Evolutionary conservation across 2,888 invertebrate genomes (phyloP).

Genomic region (Thymelicus acteon): DNA sequence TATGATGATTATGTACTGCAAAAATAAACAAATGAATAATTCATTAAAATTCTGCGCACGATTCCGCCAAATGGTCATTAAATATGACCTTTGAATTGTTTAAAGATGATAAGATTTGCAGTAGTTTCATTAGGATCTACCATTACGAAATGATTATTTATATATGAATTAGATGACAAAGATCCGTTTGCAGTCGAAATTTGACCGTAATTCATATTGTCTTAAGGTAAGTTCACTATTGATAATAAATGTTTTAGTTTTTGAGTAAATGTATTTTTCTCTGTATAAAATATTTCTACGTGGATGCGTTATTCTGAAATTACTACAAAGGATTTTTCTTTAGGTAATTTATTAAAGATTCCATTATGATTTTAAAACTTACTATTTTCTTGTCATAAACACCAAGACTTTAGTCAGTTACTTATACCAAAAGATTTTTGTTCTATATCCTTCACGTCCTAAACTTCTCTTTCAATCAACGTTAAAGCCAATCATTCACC

Average conservation of each 20-base stretch:
- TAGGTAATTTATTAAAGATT: too few species aligned
- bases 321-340: too few species aligned
- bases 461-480: neutral
- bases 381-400: too few species aligned
- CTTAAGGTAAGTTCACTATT: too few species aligned
- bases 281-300: too few species aligned
- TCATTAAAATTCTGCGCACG: conserved; percentile 35
- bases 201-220: too few species aligned
- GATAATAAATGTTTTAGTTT: too few species aligned
- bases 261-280: too few species aligned
- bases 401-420: neutral
- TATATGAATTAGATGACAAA: neutral
- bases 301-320: too few species aligned
- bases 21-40: conserved; percentile 28
- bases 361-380: too few species aligned
- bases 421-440: neutral
- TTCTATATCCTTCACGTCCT: neutral
- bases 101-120: conserved; percentile 17
- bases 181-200: too few species aligned
- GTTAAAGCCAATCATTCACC: neutral
- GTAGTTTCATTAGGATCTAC: conserved; percentile 9
- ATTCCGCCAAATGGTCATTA: conserved; percentile 33
- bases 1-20: conserved; percentile 20
- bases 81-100: conserved; percentile 24
- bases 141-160: neutral